Evolutionary conservation across 2,888 invertebrate species (phyloP).

Genomic region (Lacanobia wlatinum): DNA sequence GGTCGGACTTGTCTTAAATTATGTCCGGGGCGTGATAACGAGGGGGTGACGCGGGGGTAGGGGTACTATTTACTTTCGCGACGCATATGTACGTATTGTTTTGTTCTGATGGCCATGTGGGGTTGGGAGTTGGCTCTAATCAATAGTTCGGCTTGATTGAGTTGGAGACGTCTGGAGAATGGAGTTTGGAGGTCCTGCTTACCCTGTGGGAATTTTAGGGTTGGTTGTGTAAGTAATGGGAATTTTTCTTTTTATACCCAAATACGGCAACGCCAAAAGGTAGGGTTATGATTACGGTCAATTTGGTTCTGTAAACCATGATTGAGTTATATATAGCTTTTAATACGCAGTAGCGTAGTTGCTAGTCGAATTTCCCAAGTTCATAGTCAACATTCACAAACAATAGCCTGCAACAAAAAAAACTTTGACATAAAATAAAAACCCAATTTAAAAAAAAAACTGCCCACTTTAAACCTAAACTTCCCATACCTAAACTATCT

Average conservation of each 20-base stretch:
- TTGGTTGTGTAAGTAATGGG: neutral
- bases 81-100: conserved; percentile 68
- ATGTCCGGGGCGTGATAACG: conserved; percentile 89
- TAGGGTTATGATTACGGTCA: neutral
- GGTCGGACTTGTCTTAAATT: conserved; percentile 84
- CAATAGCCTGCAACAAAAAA: neutral
- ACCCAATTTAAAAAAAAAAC: neutral
- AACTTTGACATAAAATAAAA: neutral
- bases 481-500: conserved; percentile 67
- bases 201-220: neutral
- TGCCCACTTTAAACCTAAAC: conserved; percentile 25
- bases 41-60: conserved; percentile 64
- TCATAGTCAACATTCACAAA: no score
- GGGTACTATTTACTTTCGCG: conserved; percentile 79
- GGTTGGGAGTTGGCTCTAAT: conserved; percentile 45
- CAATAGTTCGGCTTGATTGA: conserved; percentile 59
- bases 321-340: no score
- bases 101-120: conserved; percentile 53
- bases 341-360: no score
- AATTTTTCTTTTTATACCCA: neutral
- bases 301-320: neutral
- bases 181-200: conserved; percentile 25
- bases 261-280: no score
- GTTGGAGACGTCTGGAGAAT: conserved; percentile 42
- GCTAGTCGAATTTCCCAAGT: no score